Evolutionary conservation across 64 coral and sea anemone genomes (phyloP), one percentile per base, ranked within the genome.

Genomic region (Pachyseris speciosa): DNA sequence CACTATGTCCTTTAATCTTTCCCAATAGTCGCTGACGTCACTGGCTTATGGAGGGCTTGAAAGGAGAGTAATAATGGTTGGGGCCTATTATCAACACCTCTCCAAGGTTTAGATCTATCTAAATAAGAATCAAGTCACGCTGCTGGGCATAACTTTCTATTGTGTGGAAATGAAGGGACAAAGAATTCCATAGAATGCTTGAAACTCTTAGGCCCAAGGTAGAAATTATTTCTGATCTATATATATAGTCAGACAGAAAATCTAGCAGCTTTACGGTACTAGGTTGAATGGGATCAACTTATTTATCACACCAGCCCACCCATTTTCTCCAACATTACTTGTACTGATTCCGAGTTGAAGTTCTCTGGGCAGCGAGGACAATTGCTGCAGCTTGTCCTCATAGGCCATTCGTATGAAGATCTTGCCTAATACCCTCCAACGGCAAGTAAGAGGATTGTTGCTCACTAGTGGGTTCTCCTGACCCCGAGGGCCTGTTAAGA

Each of bases 321-420:
- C 67, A 74, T 29, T 87, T 87, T 13, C 68, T 13, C 28, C 30
- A 74, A 37, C 66, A 71, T 15, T 25, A 72, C 65, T 87, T 73
- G 85, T 72, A 87, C 67, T 87, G 85, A 72, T 38, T 44, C 28
- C 58, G 27, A 72, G 67, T 87, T 87, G 44, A 55, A 51, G 16
- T 55, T 30, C 66, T 24, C 42, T 73, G 37, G 85, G 67, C 65
- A 72, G 65, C 33, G 13, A 70, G 25, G 37, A 86, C 29, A 86
- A 86, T 51, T 19, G 19, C 66, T 42, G 43, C 26, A 69, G 43
- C 84, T 47, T 49, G 26, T 50, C 28, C 40, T 52, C 28, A 63
- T 61, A 84, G 20, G 34, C 79, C 79, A 34, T 87, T 22, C 48
- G 64, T 13, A 71, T 25, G 15, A 9, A 87, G 65, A 22, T 71